These are phyloP conservation scores for Trichomycterus rosablanca DNA, from an alignment of 2,113 vertebrate species.

Conservation along the genomic window DNA sequence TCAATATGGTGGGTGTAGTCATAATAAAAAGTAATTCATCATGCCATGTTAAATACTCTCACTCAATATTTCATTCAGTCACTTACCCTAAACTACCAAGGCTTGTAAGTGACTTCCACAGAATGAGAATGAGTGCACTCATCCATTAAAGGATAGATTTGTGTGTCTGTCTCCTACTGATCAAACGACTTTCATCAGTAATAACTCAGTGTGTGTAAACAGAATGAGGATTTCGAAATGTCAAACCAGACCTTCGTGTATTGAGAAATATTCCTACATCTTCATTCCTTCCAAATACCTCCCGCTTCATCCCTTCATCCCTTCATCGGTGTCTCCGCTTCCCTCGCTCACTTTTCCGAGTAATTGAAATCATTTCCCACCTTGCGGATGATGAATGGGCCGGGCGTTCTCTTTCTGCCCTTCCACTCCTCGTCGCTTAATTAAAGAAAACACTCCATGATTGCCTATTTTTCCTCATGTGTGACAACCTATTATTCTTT, in stretches of 20 bases:
- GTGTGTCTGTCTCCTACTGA: neutral
- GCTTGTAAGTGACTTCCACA: neutral
- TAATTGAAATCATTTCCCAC: conserved; percentile 99
- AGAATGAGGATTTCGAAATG: neutral
- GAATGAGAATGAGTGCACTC: neutral
- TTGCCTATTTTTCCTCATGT: conserved; percentile 99
- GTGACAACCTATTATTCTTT: conserved; percentile 99
- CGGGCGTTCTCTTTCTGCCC: conserved; percentile 82
- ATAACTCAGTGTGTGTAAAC: neutral
- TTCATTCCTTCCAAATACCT: conserved; percentile 5
- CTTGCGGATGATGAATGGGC: conserved; percentile 99
- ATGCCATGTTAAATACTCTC: conserved; percentile 25
- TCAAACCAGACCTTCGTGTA: conserved; percentile 5
- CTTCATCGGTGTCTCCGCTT: conserved; percentile 9
- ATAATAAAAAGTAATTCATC: conserved; percentile 45
- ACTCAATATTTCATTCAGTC: neutral
- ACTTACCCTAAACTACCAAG: neutral
- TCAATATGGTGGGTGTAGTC: too few relatives aligned
- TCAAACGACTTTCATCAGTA: neutral
- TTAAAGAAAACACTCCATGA: conserved; percentile 99
- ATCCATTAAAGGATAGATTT: neutral
- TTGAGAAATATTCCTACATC: neutral
- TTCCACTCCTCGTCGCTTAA: conserved; percentile 96
- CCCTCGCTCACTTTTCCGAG: conserved; percentile 61
- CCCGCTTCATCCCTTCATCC: neutral